Conservation (phyloP, 2,113 vertebrate species). For the Pseudonaja textilis region DNA sequence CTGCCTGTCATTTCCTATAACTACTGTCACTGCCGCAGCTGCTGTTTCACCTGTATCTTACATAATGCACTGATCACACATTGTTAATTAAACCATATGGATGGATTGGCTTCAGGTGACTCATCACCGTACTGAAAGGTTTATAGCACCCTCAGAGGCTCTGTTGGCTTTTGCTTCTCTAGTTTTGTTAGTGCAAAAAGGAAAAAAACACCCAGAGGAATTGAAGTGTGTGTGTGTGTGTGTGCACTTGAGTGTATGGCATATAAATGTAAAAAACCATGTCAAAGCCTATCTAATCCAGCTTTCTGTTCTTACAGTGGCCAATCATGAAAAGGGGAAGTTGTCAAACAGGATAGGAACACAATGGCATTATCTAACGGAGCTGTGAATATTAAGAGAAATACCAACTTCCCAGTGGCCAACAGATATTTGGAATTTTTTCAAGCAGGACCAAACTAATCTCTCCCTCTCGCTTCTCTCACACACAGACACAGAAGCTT, state of each 20-base stretch:
- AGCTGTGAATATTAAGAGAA: neutral
- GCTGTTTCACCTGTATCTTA: constrained; percentile 21
- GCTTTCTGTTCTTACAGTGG: neutral
- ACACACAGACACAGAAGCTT: neutral
- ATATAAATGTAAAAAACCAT: neutral
- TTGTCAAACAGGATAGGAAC: neutral
- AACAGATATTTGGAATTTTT: neutral
- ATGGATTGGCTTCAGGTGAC: constrained; percentile 26
- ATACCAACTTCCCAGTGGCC: neutral
- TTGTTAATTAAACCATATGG: constrained; percentile 19
- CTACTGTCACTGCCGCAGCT: constrained; percentile 15
- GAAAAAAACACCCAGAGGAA: neutral
- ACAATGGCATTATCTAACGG: neutral
- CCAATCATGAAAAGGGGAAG: neutral
- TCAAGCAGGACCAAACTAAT: neutral
- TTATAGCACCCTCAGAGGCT: constrained; percentile 12
- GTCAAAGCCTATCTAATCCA: neutral
- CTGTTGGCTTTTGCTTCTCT: neutral
- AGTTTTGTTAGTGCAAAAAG: neutral
- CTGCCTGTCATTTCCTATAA: constrained; percentile 26
- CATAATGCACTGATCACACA: neutral
- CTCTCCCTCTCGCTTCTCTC: neutral
- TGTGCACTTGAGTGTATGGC: neutral
- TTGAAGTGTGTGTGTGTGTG: neutral
- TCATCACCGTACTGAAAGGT: constrained; percentile 3